These are phyloP conservation scores for Zophobas morio DNA, from an alignment of 1,140 invertebrate genomes.

Conservation along the genomic window DNA sequence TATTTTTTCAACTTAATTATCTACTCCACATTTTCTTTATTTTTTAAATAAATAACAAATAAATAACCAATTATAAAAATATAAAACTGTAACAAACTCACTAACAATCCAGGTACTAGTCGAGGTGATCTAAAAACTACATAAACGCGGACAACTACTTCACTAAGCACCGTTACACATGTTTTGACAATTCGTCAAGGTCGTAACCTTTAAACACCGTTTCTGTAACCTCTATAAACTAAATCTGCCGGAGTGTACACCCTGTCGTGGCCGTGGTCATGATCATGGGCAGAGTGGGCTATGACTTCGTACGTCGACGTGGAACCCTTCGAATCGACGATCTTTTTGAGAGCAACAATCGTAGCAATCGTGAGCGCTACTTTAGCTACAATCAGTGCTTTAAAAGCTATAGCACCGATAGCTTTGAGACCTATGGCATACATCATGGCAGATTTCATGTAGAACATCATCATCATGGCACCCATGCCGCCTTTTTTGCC, in stretches of 20 bases:
- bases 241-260: conserved; percentile 72
- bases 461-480: conserved; percentile 81
- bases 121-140: not conserved
- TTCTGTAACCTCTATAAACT: conserved; percentile 72
- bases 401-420: conserved; percentile 85
- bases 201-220: conserved; percentile 3
- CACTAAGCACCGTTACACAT: conserved; percentile 23
- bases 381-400: conserved; percentile 86
- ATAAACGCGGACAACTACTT: conserved; percentile 3
- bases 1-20: too few species aligned
- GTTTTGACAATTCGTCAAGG: not conserved
- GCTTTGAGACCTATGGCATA: conserved; percentile 83
- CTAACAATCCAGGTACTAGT: conserved; percentile 31
- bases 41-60: too few species aligned
- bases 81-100: too few species aligned
- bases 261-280: not conserved
- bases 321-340: conserved; percentile 78
- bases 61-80: too few species aligned
- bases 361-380: conserved; percentile 82
- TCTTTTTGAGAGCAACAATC: conserved; percentile 84
- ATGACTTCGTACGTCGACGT: conserved; percentile 80
- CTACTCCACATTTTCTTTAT: too few species aligned
- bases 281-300: conserved; percentile 73
- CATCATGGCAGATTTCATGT: conserved; percentile 84
- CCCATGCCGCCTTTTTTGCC: conserved; percentile 79